Evolutionary conservation across 2,888 invertebrate genomes (phyloP), one percentile per base, ranked within the genome.

Genomic region (Aproaerema taeniolella): DNA sequence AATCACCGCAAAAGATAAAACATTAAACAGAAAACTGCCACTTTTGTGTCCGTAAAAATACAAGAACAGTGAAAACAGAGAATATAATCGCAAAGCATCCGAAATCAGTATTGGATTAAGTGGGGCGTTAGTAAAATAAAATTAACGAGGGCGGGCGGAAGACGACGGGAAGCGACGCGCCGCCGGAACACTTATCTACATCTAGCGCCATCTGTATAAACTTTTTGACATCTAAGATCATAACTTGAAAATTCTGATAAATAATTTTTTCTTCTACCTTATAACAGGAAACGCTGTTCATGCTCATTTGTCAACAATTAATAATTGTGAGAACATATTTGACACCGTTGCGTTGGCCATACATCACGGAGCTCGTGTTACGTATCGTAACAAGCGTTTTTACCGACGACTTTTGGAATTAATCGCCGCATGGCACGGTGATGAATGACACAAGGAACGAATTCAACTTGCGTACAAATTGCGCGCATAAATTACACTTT

Each of bases 401-500:
- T 66, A 67, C 68, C 64, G 61, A 72, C 64, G 68, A 78, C 77
- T 78, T 73, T 75, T 60, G 62, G 71, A 79, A 79, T 78, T 72
- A 78, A 80, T 76, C 67, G 73, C 52, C 59, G 53, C 50, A 53
- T 52, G 64, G 64, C 68, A 67, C 53, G 47, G 63, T 85, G 82
- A 85, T 80, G 83, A 74, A 85, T 79, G 81, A 78, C 65, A 65
- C 74, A 79, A 85, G 78, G 73, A 81, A 74, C 71, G 70, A 81
- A 80, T 82, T 74, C 73, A 77, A 80, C 78, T 75, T 67, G 70
- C 77, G 76, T 78, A 79, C 78, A 83, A 83, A 86, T 82, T 83
- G 79, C 80, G 71, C 68, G 76, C 78, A 85, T 85, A 83, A 83
- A 82, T 85, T 82, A 79, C 72, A 67, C 72, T 81, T 80, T 81